These are phyloP conservation scores for Drosophila subpulchrella DNA, from an alignment of 1,140 invertebrate genomes.

Conservation along the genomic window DNA sequence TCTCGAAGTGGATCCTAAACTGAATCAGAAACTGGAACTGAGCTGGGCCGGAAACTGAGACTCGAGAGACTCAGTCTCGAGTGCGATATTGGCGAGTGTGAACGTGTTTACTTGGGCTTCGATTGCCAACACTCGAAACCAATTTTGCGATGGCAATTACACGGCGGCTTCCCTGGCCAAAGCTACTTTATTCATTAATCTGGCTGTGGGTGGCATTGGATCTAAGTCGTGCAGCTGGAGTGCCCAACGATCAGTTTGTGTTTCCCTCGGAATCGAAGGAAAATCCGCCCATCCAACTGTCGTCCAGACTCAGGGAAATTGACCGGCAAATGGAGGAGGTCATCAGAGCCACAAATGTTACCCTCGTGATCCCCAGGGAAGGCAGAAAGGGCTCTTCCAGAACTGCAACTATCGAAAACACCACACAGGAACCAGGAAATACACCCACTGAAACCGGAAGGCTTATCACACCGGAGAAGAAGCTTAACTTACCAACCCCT, in stretches of 20 bases:
- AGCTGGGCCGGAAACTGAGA: slow-evolving; percentile 3
- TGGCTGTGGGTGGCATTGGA: slow-evolving; percentile 27
- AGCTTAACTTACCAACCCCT: background rate
- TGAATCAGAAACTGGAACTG: background rate
- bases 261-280: slow-evolving; percentile 21
- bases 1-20: slow-evolving; percentile 21
- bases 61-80: slow-evolving; percentile 39
- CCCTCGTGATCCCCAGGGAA: background rate
- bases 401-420: background rate
- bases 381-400: background rate
- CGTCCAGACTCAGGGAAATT: slow-evolving; percentile 13
- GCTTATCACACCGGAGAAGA: background rate
- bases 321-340: slow-evolving; percentile 5
- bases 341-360: slow-evolving; percentile 3
- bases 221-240: background rate
- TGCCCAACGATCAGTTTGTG: slow-evolving; percentile 23
- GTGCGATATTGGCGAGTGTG: slow-evolving; percentile 34
- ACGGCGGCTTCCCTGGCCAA: slow-evolving; percentile 17
- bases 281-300: background rate
- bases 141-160: slow-evolving; percentile 42
- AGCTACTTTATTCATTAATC: slow-evolving; percentile 18
- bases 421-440: slow-evolving; percentile 1
- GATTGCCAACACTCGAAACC: slow-evolving; percentile 20
- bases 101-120: slow-evolving; percentile 47
- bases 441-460: background rate